Evolutionary conservation across 2,888 invertebrate genomes (phyloP).

Genomic region (Hypena proboscidalis): DNA sequence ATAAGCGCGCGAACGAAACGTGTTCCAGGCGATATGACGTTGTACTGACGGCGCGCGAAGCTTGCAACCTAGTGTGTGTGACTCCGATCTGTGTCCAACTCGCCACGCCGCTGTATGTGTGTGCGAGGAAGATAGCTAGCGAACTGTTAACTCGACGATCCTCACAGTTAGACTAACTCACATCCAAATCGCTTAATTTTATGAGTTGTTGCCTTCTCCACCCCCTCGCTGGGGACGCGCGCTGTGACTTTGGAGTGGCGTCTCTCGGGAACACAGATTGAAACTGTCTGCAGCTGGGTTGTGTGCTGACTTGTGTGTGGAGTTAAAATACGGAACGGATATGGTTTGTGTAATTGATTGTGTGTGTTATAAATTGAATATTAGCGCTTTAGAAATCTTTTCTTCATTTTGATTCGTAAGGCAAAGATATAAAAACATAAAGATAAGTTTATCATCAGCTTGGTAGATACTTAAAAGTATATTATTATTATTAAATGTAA

Average conservation of each 20-base stretch:
- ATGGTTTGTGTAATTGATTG: too few relatives aligned
- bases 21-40: constrained; percentile 39
- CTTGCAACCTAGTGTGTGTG: constrained; percentile 28
- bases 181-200: constrained; percentile 86
- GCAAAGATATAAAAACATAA: constrained; percentile 13
- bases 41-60: constrained; percentile 41
- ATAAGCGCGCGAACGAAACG: constrained; percentile 37
- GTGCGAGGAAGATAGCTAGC: constrained; percentile 69
- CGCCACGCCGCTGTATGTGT: constrained; percentile 49
- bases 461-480: too few relatives aligned
- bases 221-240: constrained; percentile 69
- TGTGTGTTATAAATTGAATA: too few relatives aligned
- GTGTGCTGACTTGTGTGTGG: too few relatives aligned
- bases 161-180: constrained; percentile 85
- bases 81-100: constrained; percentile 25
- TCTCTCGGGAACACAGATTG: constrained; percentile 23
- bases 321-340: too few relatives aligned
- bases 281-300: constrained; percentile 7
- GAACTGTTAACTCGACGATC: constrained; percentile 80
- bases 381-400: too few relatives aligned
- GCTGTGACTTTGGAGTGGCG: constrained; percentile 65
- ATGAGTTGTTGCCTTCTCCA: constrained; percentile 86
- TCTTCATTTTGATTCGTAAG: constrained; percentile 18
- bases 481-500: too few relatives aligned
- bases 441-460: too few relatives aligned